Evolutionary conservation across 2,113 vertebrate species (phyloP).

Genomic region (Setophaga kirtlandii): DNA sequence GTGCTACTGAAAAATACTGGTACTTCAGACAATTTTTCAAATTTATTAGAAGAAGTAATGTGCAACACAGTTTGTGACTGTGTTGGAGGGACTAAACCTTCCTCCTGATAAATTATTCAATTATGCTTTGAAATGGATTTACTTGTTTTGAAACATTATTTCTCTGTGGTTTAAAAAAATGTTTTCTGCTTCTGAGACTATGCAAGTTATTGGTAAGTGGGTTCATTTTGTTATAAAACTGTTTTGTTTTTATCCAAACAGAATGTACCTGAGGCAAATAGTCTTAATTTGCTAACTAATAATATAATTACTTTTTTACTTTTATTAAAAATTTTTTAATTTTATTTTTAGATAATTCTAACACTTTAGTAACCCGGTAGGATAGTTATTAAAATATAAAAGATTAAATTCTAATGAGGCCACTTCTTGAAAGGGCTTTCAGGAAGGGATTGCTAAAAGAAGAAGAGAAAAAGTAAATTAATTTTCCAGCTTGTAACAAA

Average conservation of each 20-base stretch:
- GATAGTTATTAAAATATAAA: neutral
- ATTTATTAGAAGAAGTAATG: neutral
- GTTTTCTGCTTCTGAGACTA: conserved; percentile 12
- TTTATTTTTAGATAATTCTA: neutral
- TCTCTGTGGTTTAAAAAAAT: neutral
- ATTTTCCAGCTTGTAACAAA: neutral
- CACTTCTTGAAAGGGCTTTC: neutral
- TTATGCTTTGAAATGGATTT: neutral
- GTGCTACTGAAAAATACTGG: neutral
- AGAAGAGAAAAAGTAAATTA: neutral
- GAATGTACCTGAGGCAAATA: neutral
- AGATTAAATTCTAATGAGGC: conserved; percentile 24
- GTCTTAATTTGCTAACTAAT: neutral
- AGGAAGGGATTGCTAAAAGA: neutral
- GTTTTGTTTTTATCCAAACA: neutral
- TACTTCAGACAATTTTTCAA: neutral
- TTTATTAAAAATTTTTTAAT: neutral
- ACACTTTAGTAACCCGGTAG: neutral
- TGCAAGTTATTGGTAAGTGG: neutral
- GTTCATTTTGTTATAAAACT: neutral
- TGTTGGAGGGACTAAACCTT: neutral
- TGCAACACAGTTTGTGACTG: neutral
- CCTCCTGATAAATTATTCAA: neutral
- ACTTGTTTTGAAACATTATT: conserved; percentile 24
- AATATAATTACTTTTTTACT: neutral